Evolutionary conservation across 1,140 invertebrate species (phyloP).

Genomic region (Ceratina calcarata): DNA sequence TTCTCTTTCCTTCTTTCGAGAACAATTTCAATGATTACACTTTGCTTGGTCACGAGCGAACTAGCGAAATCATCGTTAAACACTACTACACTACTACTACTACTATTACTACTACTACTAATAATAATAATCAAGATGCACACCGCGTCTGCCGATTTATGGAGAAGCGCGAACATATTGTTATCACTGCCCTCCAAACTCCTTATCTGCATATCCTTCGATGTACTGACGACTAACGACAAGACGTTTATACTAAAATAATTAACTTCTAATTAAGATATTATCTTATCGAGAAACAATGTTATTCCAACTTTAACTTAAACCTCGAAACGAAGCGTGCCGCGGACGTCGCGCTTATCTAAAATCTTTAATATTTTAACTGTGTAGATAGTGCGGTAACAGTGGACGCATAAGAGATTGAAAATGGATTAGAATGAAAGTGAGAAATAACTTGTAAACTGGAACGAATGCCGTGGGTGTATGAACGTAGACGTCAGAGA

Average conservation of each 20-base stretch:
- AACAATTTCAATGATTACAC: not conserved
- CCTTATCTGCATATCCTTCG: conserved; percentile 75
- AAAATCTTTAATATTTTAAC: conserved; percentile 42
- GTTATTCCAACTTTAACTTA: conserved; percentile 64
- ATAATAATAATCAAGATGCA: not conserved
- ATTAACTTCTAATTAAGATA: conserved; percentile 71
- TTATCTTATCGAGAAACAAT: conserved; percentile 68
- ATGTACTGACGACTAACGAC: conserved; percentile 73
- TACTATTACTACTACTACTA: too few species aligned
- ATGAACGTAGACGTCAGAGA: not conserved
- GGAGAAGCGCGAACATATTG: conserved; percentile 56
- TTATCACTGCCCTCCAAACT: conserved; percentile 67
- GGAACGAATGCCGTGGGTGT: not conserved
- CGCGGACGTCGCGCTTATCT: conserved; percentile 29
- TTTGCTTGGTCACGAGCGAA: too few species aligned
- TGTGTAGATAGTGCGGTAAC: conserved; percentile 26
- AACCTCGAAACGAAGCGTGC: conserved; percentile 40
- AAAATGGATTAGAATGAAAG: not conserved
- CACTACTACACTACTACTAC: too few species aligned
- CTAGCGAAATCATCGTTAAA: not conserved
- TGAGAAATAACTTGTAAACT: not conserved
- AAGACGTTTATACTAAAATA: conserved; percentile 71
- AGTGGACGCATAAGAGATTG: not conserved
- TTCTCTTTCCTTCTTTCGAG: not conserved
- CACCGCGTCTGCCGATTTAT: not conserved